Conservation (phyloP, 2,888 invertebrate species). For the Plebejus anna region DNA sequence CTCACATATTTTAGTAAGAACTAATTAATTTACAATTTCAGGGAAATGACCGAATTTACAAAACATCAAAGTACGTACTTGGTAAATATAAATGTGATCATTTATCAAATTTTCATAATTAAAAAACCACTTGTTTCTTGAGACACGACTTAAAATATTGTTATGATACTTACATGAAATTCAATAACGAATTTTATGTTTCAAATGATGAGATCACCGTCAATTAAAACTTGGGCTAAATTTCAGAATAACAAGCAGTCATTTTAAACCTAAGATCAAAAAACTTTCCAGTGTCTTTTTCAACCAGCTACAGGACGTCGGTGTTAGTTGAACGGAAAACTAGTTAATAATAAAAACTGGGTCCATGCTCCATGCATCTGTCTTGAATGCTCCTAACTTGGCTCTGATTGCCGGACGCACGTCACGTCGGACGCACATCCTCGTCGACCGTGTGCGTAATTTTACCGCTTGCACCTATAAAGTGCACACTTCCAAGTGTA, state of each 20-base stretch:
- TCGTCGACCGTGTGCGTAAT: slow-evolving; percentile 56
- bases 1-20: background rate
- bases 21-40: background rate
- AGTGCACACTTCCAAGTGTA: background rate
- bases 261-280: background rate
- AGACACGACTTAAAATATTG: background rate
- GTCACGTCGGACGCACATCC: slow-evolving; percentile 73
- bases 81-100: background rate
- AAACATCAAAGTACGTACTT: slow-evolving; percentile 6
- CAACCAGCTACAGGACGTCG: background rate
- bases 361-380: slow-evolving; percentile 34
- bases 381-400: slow-evolving; percentile 50
- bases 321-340: slow-evolving; percentile 27
- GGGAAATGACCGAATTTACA: background rate
- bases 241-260: background rate
- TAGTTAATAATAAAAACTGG: slow-evolving; percentile 29
- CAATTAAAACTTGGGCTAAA: background rate
- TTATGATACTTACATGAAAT: background rate
- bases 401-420: slow-evolving; percentile 56
- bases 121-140: background rate
- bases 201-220: background rate
- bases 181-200: slow-evolving; percentile 6
- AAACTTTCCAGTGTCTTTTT: background rate
- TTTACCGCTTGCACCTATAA: slow-evolving; percentile 47
- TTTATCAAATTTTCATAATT: slow-evolving; percentile 9